These are phyloP conservation scores for Myotis pilosus DNA, from an alignment of 2,797 vertebrate species.

Conservation along the genomic window DNA sequence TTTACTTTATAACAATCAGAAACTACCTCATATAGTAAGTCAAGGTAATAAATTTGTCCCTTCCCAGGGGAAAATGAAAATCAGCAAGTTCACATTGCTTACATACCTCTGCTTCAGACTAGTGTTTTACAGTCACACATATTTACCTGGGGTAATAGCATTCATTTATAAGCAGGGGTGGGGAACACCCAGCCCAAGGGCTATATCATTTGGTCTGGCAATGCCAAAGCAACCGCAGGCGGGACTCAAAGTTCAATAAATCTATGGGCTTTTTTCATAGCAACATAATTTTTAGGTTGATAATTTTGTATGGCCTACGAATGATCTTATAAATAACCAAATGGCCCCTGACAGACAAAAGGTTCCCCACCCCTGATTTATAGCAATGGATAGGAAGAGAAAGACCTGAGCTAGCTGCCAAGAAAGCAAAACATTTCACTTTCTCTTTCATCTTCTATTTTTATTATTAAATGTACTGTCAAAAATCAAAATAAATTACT, in stretches of 20 bases:
- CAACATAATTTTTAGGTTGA: too few species aligned
- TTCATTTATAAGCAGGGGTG: not conserved
- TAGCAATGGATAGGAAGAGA: not conserved
- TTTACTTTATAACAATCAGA: conserved; percentile 32
- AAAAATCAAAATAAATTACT: conserved; percentile 55
- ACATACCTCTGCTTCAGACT: not conserved
- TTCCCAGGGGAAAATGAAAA: conserved; percentile 18
- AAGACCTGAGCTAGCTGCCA: conserved; percentile 29
- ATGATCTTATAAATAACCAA: too few species aligned
- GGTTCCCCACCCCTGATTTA: not conserved
- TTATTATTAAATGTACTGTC: conserved; percentile 45
- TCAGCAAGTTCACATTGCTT: not conserved
- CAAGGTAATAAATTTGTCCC: conserved; percentile 14
- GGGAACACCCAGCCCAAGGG: too few species aligned
- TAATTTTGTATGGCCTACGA: too few species aligned
- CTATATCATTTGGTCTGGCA: too few species aligned
- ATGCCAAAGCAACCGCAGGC: too few species aligned
- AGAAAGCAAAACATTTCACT: not conserved
- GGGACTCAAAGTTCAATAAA: too few species aligned
- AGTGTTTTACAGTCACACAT: not conserved
- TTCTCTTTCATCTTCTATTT: conserved; percentile 20
- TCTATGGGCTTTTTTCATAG: too few species aligned
- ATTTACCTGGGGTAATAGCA: not conserved
- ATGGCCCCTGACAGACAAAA: too few species aligned
- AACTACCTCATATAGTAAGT: not conserved